Evolutionary conservation across 2,888 invertebrate species (phyloP).

Genomic region (Rhamphomyia laevipes): DNA sequence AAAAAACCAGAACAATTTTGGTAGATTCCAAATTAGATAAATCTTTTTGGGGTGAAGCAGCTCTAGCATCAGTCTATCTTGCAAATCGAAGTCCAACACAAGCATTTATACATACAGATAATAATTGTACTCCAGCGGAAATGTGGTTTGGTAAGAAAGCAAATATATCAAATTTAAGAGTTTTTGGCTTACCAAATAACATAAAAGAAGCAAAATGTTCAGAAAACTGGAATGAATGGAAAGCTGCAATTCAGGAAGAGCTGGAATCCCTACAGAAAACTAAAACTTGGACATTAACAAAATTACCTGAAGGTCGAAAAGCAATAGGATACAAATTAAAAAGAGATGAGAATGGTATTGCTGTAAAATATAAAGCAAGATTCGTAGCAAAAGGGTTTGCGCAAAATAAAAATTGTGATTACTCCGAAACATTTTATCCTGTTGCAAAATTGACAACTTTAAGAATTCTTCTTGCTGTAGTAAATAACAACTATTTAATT

Average conservation of each 20-base stretch:
- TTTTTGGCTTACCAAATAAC: constrained; percentile 10
- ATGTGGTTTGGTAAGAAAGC: constrained; percentile 12
- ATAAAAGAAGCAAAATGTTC: constrained; percentile 4
- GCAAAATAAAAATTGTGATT: constrained; percentile 8
- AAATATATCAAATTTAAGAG: constrained; percentile 12
- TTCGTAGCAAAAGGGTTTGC: constrained; percentile 8
- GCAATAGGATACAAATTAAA: constrained; percentile 4
- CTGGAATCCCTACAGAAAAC: constrained; percentile 14
- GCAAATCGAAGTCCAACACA: constrained; percentile 9
- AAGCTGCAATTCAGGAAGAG: constrained; percentile 13
- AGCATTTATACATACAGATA: neutral
- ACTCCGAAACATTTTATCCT: constrained; percentile 9
- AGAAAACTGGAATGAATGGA: neutral
- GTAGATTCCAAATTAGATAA: constrained; percentile 8
- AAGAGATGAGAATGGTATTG: neutral
- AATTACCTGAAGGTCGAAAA: constrained; percentile 3
- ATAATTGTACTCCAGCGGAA: constrained; percentile 9
- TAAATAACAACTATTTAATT: constrained; percentile 1
- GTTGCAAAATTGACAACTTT: constrained; percentile 9
- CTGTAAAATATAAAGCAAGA: constrained; percentile 2
- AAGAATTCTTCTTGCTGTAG: constrained; percentile 4
- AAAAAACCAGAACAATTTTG: constrained; percentile 10
- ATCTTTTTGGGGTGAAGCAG: constrained; percentile 8
- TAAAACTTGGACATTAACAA: constrained; percentile 13
- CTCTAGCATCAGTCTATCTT: constrained; percentile 4